Base-by-base conservation (phyloP, 2,888 invertebrate species). In the Aspidapion aeneum region DNA sequence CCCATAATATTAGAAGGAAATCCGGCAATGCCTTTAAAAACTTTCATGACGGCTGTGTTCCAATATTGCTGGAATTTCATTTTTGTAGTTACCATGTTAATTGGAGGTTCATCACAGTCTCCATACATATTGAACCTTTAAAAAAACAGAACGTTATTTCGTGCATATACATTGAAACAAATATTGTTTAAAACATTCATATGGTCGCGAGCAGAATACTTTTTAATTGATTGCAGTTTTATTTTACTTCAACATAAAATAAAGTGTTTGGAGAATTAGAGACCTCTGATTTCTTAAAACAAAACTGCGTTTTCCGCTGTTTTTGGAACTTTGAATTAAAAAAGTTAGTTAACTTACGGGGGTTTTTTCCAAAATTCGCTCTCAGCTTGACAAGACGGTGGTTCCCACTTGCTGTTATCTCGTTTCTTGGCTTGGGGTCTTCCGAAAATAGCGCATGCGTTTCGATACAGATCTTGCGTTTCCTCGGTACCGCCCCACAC, bases 401-500 rank as follows among this genome's bases (percentile, higher is more conserved):
- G 69, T 18, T 71, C 63, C 68, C 69, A 69, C 63, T 72, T 74
- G 16, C 58, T 63, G 18, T 59, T 65, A 35, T 35, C 12, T 35
- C 35, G 3, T 52, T 62, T 66, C 18, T 58, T 61, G 2, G 63
- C 64, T 9, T 21, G 35, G 2, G 72, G 69, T 3, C 61, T 58
- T 12, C 63, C 65, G 17, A 71, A 65, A 1, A 69, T 56, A 1
- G 70, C 64, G 48, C 76, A 75, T 12, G 74, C 69, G 17, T 66
- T 72, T 18, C 66, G 68, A 66, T 79, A 82, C 19, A 82, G 65
- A 12, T 78, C 71, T 66, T 81, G 79, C 7, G 80, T 78, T 56
- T 80, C 74, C 20, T 73, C 72, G 5, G 77, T 70, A 59, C 75
- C 75, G 1, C 82, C 81, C 83, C 83, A 82, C 9, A 82, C 64